phyloP scores from a whole-genome alignment of 2,113 vertebrate genomes.

The Callionymus lyra region DNA sequence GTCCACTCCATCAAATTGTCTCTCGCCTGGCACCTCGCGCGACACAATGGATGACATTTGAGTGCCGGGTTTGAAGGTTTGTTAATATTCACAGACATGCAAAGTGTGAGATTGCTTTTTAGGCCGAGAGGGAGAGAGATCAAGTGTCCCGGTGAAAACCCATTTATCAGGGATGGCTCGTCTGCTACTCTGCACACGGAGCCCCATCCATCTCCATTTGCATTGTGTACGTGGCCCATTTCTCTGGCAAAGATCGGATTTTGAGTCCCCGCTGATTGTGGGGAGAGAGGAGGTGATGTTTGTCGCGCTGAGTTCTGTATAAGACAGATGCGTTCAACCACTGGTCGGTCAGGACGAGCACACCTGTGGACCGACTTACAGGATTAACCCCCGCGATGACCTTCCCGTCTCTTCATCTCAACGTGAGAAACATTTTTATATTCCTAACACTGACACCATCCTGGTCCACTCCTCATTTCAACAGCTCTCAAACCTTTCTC shows the following conservation, averaged over 20 bases:
- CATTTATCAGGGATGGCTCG: slow-evolving; percentile 58
- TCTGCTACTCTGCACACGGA: slow-evolving; percentile 51
- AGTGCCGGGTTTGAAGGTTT: slow-evolving; percentile 51
- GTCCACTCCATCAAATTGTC: slow-evolving; percentile 48
- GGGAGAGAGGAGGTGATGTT: slow-evolving; percentile 5
- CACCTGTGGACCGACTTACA: too few species aligned
- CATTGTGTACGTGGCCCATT: slow-evolving; percentile 52
- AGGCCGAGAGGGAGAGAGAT: slow-evolving; percentile 50
- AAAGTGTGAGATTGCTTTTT: slow-evolving; percentile 65
- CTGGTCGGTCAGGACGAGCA: too few species aligned
- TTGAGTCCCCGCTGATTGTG: slow-evolving; percentile 16
- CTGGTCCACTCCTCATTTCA: too few species aligned
- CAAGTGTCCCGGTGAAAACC: slow-evolving; percentile 57
- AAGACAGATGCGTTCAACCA: too few species aligned
- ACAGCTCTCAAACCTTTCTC: too few species aligned
- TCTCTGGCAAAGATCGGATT: slow-evolving; percentile 34
- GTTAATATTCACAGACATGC: slow-evolving; percentile 68
- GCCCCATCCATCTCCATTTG: slow-evolving; percentile 62
- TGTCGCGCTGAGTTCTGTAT: too few species aligned
- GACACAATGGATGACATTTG: slow-evolving; percentile 59
- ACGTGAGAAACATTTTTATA: too few species aligned
- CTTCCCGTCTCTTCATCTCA: too few species aligned
- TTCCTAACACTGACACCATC: too few species aligned
- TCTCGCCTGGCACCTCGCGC: slow-evolving; percentile 43
- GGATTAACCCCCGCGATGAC: too few species aligned